Conservation (phyloP, 1,140 invertebrate species). For the Pygmarrhopalites habei region DNA sequence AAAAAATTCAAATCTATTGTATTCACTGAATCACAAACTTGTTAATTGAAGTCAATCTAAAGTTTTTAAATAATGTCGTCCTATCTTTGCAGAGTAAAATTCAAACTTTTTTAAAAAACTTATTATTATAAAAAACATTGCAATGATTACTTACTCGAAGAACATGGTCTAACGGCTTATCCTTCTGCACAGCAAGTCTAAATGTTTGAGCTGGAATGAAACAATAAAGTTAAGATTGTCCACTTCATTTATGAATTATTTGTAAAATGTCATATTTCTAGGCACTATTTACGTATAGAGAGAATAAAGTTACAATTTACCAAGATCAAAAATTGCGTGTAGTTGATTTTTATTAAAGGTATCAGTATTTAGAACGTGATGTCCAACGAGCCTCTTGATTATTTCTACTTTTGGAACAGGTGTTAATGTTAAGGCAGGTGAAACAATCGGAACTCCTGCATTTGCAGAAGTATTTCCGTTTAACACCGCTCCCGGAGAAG, state of each 20-base stretch:
- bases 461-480: too few relatives aligned
- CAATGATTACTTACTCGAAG: slow-evolving; percentile 57
- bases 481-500: too few relatives aligned
- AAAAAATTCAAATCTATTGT: slow-evolving; percentile 19
- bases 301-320: too few relatives aligned
- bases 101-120: too few relatives aligned
- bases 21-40: not conserved
- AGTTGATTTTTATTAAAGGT: slow-evolving; percentile 84
- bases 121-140: too few relatives aligned
- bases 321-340: slow-evolving; percentile 89
- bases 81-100: not conserved
- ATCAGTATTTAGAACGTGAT: slow-evolving; percentile 75
- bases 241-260: too few relatives aligned
- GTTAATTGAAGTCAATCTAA: not conserved
- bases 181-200: slow-evolving; percentile 71
- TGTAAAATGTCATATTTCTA: too few relatives aligned
- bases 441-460: slow-evolving; percentile 11
- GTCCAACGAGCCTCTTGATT: slow-evolving; percentile 53
- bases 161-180: slow-evolving; percentile 74
- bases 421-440: slow-evolving; percentile 11
- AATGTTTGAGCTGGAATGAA: slow-evolving; percentile 83
- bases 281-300: too few relatives aligned
- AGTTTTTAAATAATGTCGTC: not conserved
- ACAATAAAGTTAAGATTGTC: too few relatives aligned
- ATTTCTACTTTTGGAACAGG: slow-evolving; percentile 6